Evolutionary conservation across 2,113 vertebrate species (phyloP).

Genomic region (Lycaon pictus): DNA sequence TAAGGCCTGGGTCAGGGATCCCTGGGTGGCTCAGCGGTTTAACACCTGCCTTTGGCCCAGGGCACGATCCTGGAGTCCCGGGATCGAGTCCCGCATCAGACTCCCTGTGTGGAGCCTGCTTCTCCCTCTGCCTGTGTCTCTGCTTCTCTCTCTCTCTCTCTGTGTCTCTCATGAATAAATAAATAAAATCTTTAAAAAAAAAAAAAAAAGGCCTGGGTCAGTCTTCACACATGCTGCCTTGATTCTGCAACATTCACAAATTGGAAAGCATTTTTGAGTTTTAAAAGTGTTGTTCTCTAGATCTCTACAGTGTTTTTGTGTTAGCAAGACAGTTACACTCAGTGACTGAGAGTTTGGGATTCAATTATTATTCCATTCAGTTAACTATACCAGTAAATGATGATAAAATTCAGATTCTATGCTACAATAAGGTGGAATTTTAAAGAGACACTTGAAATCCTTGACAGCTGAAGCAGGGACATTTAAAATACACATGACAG

Average conservation of each 20-base stretch:
- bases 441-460: constrained; percentile 22
- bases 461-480: constrained; percentile 28
- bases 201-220: background rate
- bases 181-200: too few species aligned
- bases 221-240: background rate
- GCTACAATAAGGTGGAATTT: constrained; percentile 11
- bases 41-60: too few species aligned
- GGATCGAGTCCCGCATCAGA: too few species aligned
- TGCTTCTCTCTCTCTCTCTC: too few species aligned
- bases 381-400: constrained; percentile 29
- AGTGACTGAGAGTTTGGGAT: constrained; percentile 10
- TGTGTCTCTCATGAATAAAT: too few species aligned
- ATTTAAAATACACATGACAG: constrained; percentile 27
- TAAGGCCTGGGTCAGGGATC: background rate
- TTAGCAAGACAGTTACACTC: background rate
- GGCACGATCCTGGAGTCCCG: too few species aligned
- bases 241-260: background rate
- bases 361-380: constrained; percentile 34
- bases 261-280: background rate
- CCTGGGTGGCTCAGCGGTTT: too few species aligned
- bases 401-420: constrained; percentile 28
- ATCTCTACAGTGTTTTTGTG: constrained; percentile 5
- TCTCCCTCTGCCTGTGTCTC: too few species aligned
- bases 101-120: too few species aligned
- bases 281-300: background rate